These are phyloP conservation scores for Rostratula benghalensis DNA, from an alignment of 2,113 vertebrate genomes.

Conservation along the genomic window DNA sequence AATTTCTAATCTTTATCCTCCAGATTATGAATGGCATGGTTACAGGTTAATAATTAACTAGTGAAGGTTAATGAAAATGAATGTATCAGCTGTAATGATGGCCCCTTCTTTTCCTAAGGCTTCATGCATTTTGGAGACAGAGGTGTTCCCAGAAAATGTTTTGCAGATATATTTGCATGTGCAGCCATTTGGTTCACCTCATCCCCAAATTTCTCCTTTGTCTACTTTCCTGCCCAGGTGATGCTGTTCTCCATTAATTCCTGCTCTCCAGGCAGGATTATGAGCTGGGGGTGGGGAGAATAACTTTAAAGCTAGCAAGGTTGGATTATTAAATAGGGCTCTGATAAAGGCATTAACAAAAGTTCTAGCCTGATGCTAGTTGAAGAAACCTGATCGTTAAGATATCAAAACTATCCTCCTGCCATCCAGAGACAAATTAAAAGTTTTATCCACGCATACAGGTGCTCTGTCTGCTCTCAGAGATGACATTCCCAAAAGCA, in stretches of 20 bases:
- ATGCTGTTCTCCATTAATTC: not conserved
- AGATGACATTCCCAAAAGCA: not conserved
- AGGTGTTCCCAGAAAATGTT: not conserved
- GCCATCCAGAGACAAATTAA: not conserved
- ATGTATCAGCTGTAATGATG: not conserved
- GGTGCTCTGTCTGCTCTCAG: not conserved
- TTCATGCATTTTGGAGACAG: not conserved
- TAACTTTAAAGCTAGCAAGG: not conserved
- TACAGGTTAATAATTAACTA: constrained; percentile 23
- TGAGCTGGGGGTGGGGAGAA: rapidly evolving
- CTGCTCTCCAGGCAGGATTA: not conserved
- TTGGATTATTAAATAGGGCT: not conserved
- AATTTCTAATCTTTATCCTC: not conserved
- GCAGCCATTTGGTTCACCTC: not conserved
- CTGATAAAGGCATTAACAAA: not conserved
- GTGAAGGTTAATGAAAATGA: not conserved
- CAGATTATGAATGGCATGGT: not conserved
- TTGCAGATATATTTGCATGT: not conserved
- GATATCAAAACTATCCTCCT: not conserved
- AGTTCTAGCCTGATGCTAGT: not conserved
- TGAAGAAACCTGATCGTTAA: not conserved
- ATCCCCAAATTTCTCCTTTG: not conserved
- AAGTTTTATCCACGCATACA: rapidly evolving
- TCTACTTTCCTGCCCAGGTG: not conserved
- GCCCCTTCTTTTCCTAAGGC: not conserved